Evolutionary conservation across 2,113 vertebrate species (phyloP).

Genomic region (Todiramphus chloris): DNA sequence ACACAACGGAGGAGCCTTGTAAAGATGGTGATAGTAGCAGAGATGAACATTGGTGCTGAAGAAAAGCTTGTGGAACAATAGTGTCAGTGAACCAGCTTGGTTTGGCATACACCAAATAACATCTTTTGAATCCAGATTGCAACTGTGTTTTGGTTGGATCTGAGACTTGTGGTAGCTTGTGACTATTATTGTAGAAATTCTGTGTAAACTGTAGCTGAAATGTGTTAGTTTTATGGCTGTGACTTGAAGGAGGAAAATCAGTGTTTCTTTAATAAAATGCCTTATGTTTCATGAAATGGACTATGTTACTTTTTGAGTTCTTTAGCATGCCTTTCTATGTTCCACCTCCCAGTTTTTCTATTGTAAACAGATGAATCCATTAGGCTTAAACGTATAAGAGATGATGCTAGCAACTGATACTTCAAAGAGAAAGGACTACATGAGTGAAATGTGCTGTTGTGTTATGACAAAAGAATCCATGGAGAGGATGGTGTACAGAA

Average conservation of each 20-base stretch:
- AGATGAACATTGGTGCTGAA: background rate
- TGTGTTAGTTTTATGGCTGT: background rate
- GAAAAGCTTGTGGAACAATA: rapidly evolving
- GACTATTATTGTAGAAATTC: background rate
- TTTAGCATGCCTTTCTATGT: background rate
- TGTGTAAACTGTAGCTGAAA: background rate
- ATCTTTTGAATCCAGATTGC: background rate
- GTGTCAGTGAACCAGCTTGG: rapidly evolving
- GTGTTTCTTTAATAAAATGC: background rate
- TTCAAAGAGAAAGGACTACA: background rate
- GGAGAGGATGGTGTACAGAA: background rate
- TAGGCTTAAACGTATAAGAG: background rate
- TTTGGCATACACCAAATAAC: background rate
- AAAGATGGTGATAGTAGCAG: background rate
- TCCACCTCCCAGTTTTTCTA: background rate
- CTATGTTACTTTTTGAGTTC: background rate
- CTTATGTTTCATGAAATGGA: background rate
- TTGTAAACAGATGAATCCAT: background rate
- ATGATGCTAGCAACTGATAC: background rate
- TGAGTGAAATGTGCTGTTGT: background rate
- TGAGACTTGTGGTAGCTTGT: background rate
- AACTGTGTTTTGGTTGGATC: background rate
- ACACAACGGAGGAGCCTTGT: rapidly evolving
- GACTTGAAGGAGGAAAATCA: background rate
- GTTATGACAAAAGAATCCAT: background rate